Conservation (phyloP, 2,797 vertebrate genomes). For the Coregonus sp. region DNA sequence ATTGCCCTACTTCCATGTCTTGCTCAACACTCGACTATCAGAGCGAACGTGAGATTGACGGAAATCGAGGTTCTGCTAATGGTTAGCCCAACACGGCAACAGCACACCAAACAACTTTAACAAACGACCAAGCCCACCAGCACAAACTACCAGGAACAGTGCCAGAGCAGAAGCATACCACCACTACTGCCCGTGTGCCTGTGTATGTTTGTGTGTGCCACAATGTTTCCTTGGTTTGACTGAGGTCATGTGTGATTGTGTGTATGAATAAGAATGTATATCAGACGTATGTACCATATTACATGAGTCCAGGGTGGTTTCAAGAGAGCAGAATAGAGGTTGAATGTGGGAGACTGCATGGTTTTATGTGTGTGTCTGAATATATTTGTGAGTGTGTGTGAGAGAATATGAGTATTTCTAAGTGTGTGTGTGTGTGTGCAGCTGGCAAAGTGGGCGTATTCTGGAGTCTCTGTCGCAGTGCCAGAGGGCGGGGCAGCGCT, state of each 20-base stretch:
- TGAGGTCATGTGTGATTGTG: neutral
- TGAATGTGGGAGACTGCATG: neutral
- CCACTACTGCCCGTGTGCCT: neutral
- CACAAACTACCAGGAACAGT: neutral
- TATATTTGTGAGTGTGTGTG: neutral
- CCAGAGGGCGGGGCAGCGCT: conserved; percentile 57
- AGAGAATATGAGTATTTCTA: too few relatives aligned
- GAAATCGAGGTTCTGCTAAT: neutral
- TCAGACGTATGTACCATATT: neutral
- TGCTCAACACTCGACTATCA: neutral
- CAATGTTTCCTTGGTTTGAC: conserved; percentile 19
- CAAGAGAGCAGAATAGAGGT: neutral
- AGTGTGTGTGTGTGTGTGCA: conserved; percentile 11
- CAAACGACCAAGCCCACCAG: neutral
- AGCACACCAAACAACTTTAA: neutral
- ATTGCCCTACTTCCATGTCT: neutral
- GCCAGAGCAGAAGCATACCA: neutral
- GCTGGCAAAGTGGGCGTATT: conserved; percentile 54
- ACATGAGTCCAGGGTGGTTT: neutral
- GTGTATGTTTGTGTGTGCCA: conserved; percentile 19
- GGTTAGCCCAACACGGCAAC: neutral
- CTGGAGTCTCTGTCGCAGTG: conserved; percentile 47
- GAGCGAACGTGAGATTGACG: neutral
- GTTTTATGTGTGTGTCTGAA: neutral
- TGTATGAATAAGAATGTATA: neutral